phyloP scores from a whole-genome alignment of 2,797 vertebrate species.

The Enoplosus armatus region DNA sequence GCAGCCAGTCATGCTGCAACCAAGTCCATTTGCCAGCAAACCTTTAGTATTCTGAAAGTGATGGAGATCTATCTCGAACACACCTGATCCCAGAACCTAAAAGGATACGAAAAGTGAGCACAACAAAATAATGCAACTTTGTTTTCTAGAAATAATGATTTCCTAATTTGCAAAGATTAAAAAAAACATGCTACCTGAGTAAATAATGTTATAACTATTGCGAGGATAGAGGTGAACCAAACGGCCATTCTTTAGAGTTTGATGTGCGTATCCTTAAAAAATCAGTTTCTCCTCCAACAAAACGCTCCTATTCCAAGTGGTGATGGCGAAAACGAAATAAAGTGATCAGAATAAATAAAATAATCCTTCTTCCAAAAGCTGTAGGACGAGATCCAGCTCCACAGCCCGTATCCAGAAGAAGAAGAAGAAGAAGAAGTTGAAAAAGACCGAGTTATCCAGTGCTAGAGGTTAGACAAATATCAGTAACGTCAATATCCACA shows the following conservation, averaged over 20 bases:
- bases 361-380: conserved; percentile 80
- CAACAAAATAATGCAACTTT: conserved; percentile 14
- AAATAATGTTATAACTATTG: conserved; percentile 86
- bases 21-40: conserved; percentile 89
- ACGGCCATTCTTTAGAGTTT: conserved; percentile 89
- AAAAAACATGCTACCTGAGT: conserved; percentile 85
- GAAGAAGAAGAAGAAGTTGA: conserved; percentile 73
- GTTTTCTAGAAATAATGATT: background rate
- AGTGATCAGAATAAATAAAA: conserved; percentile 79
- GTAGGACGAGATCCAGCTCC: conserved; percentile 75
- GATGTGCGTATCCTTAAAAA: conserved; percentile 82
- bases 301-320: conserved; percentile 80
- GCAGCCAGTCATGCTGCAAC: conserved; percentile 89
- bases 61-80: conserved; percentile 97
- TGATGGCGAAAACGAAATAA: conserved; percentile 54
- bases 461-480: conserved; percentile 77
- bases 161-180: background rate
- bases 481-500: conserved; percentile 88
- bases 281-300: conserved; percentile 71
- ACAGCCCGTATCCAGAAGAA: conserved; percentile 78
- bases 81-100: conserved; percentile 92
- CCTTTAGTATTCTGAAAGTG: conserved; percentile 94
- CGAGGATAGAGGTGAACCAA: conserved; percentile 85
- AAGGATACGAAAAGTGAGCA: conserved; percentile 63
- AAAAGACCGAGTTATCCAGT: conserved; percentile 82